phyloP scores from a whole-genome alignment of 2,888 invertebrate genomes.

The Melanostoma scalare region DNA sequence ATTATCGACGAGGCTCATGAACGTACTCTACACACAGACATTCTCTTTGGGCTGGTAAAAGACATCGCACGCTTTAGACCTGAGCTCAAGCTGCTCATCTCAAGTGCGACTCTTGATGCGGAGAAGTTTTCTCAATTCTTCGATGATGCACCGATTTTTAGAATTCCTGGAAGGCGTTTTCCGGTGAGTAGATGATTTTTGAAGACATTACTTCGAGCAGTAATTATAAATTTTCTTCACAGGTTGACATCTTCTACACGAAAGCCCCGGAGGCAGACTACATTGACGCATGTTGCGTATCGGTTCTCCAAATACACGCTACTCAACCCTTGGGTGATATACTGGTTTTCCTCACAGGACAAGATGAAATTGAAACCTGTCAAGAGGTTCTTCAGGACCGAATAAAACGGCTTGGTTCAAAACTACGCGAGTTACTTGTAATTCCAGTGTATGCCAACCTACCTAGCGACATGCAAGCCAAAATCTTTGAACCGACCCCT shows the following conservation, averaged over 20 bases:
- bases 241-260: conserved; percentile 97
- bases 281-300: conserved; percentile 98
- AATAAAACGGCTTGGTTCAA: conserved; percentile 94
- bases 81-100: conserved; percentile 97
- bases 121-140: conserved; percentile 99
- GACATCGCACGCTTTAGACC: conserved; percentile 96
- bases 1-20: conserved; percentile 99
- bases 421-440: conserved; percentile 95
- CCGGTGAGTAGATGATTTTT: conserved; percentile 84
- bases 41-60: conserved; percentile 97
- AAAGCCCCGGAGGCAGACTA: conserved; percentile 99
- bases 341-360: conserved; percentile 97
- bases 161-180: conserved; percentile 98
- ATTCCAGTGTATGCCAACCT: conserved; percentile 98
- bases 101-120: conserved; percentile 98
- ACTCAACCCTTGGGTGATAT: conserved; percentile 98
- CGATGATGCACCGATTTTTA: conserved; percentile 98
- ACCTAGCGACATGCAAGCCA: conserved; percentile 99
- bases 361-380: conserved; percentile 95
- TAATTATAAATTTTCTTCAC: background rate
- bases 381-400: conserved; percentile 95
- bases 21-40: conserved; percentile 98
- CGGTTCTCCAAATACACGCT: conserved; percentile 98
- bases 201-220: background rate
- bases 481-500: conserved; percentile 99